Evolutionary conservation across 2,113 vertebrate species (phyloP).

Genomic region (Dicerorhinus sumatrensis): DNA sequence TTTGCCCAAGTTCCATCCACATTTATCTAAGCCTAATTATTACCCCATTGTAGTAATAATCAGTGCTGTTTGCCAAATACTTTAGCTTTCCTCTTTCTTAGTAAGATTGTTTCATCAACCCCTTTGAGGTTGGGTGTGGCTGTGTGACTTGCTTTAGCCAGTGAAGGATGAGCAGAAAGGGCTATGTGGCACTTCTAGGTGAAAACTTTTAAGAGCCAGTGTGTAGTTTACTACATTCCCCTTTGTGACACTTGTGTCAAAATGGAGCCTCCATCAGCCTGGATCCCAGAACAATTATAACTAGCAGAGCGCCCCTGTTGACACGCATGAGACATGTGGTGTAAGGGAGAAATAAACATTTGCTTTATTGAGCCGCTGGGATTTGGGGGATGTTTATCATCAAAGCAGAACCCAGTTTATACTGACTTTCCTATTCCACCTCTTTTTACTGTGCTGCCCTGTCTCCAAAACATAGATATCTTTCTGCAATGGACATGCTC

Average conservation of each 20-base stretch:
- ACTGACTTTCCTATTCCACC: neutral
- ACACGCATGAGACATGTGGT: neutral
- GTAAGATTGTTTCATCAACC: neutral
- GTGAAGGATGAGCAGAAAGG: constrained; percentile 14
- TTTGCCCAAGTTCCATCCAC: constrained; percentile 35
- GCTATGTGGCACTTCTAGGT: neutral
- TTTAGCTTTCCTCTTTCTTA: neutral
- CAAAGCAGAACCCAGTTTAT: neutral
- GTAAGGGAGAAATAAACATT: neutral
- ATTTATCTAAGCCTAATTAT: constrained; percentile 51
- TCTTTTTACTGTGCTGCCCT: constrained; percentile 2
- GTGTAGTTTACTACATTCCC: neutral
- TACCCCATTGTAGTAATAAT: constrained; percentile 53
- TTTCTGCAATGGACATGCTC: neutral
- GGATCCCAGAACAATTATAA: neutral
- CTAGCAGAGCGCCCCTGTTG: neutral
- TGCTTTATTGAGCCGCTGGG: neutral
- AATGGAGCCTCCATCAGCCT: neutral
- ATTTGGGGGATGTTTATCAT: constrained; percentile 1
- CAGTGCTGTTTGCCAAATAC: constrained; percentile 54
- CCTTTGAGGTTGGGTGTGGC: neutral
- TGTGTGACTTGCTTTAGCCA: constrained; percentile 52
- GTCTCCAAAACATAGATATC: neutral
- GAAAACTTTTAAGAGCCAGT: constrained; percentile 3
- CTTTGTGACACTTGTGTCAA: neutral